These are phyloP conservation scores for Coreius guichenoti DNA, from an alignment of 2,797 vertebrate genomes.

Conservation along the genomic window DNA sequence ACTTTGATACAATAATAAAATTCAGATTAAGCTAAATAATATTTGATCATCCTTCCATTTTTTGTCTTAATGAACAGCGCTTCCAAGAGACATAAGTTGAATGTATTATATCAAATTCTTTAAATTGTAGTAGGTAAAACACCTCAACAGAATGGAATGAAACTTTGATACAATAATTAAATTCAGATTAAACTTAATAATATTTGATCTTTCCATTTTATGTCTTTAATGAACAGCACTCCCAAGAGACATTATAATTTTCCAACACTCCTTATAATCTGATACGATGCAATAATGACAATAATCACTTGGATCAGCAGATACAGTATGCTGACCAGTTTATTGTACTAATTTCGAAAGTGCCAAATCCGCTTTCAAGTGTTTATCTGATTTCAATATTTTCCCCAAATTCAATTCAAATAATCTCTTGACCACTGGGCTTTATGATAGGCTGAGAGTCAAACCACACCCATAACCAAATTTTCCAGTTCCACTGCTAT, in stretches of 20 bases:
- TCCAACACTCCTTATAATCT: not conserved
- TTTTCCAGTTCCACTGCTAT: slow-evolving; percentile 55
- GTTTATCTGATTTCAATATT: not conserved
- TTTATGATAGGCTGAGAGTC: slow-evolving; percentile 44
- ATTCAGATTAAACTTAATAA: not conserved
- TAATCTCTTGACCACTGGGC: slow-evolving; percentile 36
- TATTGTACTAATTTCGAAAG: not conserved
- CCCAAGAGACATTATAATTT: not conserved
- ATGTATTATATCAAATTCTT: not conserved
- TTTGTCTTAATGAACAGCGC: not conserved
- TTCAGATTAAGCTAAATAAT: not conserved
- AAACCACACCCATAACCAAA: slow-evolving; percentile 24
- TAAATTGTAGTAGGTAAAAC: not conserved
- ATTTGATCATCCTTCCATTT: not conserved
- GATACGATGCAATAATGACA: not conserved
- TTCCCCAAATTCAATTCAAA: slow-evolving; percentile 28
- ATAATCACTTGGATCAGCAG: too few species aligned
- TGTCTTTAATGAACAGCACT: not conserved
- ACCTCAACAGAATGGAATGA: not conserved
- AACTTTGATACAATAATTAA: not conserved
- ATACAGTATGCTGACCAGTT: not conserved
- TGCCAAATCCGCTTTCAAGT: not conserved
- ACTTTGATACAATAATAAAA: not conserved
- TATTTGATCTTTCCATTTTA: not conserved
- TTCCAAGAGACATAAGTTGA: not conserved